phyloP scores from a whole-genome alignment of 2,888 invertebrate species.

The Salticus scenicus region DNA sequence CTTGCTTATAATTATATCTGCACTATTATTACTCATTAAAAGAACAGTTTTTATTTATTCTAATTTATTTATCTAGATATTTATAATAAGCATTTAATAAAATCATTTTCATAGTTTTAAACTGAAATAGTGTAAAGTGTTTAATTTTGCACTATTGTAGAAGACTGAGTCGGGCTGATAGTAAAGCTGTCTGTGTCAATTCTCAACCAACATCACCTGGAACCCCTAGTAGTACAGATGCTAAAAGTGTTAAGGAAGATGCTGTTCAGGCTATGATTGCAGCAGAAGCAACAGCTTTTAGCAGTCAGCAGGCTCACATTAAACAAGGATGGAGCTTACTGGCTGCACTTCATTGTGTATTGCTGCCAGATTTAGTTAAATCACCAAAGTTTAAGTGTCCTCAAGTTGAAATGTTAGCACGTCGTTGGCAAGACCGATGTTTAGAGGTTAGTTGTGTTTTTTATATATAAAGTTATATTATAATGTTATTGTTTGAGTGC shows the following conservation, averaged over 20 bases:
- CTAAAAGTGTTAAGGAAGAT: slow-evolving; percentile 34
- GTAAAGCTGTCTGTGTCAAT: slow-evolving; percentile 54
- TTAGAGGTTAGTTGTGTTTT: slow-evolving; percentile 88
- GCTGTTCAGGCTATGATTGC: slow-evolving; percentile 77
- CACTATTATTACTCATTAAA: too few relatives aligned
- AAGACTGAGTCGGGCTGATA: slow-evolving; percentile 71
- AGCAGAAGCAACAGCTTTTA: slow-evolving; percentile 81
- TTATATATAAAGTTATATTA: neutral
- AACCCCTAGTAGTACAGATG: slow-evolving; percentile 47
- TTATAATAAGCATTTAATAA: too few relatives aligned
- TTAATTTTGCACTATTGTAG: slow-evolving; percentile 31
- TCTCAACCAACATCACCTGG: slow-evolving; percentile 62
- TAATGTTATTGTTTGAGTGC: too few relatives aligned
- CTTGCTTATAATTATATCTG: too few relatives aligned
- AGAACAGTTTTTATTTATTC: too few relatives aligned
- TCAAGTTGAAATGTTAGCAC: slow-evolving; percentile 96
- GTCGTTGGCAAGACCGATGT: slow-evolving; percentile 99
- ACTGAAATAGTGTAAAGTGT: too few relatives aligned
- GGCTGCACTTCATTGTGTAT: slow-evolving; percentile 95
- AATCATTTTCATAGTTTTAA: too few relatives aligned
- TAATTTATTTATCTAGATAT: too few relatives aligned
- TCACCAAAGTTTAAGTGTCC: slow-evolving; percentile 90
- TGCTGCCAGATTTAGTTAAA: slow-evolving; percentile 88
- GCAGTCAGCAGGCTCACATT: slow-evolving; percentile 85
- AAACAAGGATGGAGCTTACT: slow-evolving; percentile 98